A percentile compares a stretch with the other conserved stretches of the same genome.
Conservation (phyloP, 2,888 invertebrate species). For the Lepidocyrtinus sp. region DNA sequence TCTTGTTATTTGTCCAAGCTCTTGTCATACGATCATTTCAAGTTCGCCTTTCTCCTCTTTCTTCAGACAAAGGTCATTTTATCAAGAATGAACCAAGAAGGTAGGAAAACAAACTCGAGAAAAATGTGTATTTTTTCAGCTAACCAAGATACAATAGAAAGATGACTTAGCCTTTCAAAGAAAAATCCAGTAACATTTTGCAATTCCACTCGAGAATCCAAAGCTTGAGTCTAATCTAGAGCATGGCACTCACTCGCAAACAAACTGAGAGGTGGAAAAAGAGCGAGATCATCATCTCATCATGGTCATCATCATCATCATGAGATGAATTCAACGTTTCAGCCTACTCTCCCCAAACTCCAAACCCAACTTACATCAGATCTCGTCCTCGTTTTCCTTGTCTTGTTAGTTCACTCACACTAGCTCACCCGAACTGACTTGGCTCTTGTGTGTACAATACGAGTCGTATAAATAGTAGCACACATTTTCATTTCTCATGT, state of each 20-base stretch:
- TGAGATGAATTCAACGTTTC: background rate
- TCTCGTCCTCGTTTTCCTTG: constrained; percentile 15
- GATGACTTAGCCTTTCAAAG: no score
- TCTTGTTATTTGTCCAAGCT: no score
- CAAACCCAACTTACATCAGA: no score
- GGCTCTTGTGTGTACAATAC: background rate
- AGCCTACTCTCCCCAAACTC: no score
- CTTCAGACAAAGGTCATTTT: no score
- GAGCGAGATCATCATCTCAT: background rate
- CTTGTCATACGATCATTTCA: background rate
- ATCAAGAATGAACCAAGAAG: background rate
- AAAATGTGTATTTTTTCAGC: no score
- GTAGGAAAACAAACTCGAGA: background rate
- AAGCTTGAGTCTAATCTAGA: no score
- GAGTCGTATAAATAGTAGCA: background rate
- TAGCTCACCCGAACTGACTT: background rate
- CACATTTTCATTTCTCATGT: background rate
- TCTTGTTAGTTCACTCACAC: background rate
- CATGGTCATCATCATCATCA: background rate
- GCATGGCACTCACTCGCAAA: no score
- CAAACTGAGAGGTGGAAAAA: no score
- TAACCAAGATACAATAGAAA: no score
- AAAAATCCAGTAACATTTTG: no score
- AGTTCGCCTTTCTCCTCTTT: constrained; percentile 7
- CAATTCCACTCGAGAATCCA: no score